Base-by-base conservation (phyloP, 2,888 invertebrate genomes). In the Deroplatys truncata region DNA sequence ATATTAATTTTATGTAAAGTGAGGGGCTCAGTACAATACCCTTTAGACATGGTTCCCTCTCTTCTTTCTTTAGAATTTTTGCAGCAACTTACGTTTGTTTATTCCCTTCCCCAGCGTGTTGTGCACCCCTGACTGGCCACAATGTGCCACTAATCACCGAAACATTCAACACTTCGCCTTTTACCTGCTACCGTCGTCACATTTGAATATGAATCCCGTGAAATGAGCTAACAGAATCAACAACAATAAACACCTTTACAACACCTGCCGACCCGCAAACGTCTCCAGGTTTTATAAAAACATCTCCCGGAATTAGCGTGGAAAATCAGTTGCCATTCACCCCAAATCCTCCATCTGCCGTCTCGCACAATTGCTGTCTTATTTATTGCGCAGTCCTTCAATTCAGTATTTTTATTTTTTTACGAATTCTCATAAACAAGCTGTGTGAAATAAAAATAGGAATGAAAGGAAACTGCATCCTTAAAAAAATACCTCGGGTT, bases 121-220 rank as follows among this genome's bases (percentile, higher is more conserved):
- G 43, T 43, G 43, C 56, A 72, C 56, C 56, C 56, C 31, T 82
- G 83, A 8, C 31, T 7, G 87, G 82, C 28, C 29, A 87, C 87
- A 87, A 87, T 87, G 31, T 25, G 43, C 82, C 35, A 83, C 87
- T 87, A 87, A 87, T 87, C 87, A 87, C 35, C 87, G 87, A 82
- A 87, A 82, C 87, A 87, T 87, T 87, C 87, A 87, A 35, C 87
- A 87, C 87, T n/a, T 83, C 25, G 28, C 82, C n/a, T 13, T 56
- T 43, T 72, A 72, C 20, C 56, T 72, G 56, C 56, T 72, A 72
- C 56, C 56, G 13, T 86, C 56, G 35, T 86, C 72, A 43, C 28
- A 85, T 85, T 85, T 87, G 82, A 87, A 87, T 87, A 56, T 87
- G 87, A 87, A 87, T 87, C 83, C 87, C 87, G 87, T 87, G 87